A percentile compares a stretch with the other conserved stretches of the same genome.
Conservation (phyloP, 2,113 vertebrate species). For the Bubo scandiacus region DNA sequence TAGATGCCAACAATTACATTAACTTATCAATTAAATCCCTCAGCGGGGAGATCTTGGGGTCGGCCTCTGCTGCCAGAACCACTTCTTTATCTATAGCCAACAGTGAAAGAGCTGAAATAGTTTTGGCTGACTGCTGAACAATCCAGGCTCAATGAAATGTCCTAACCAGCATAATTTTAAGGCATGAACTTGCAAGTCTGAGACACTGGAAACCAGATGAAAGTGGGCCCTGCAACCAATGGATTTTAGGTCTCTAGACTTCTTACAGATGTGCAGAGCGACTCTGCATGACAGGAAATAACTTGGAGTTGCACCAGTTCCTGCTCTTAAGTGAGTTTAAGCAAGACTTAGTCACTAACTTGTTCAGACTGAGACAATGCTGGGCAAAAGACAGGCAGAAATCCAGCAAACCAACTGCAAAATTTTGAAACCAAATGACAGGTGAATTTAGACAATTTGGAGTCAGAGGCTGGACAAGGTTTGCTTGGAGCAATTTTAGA, state of each 20-base stretch:
- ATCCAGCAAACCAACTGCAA: neutral
- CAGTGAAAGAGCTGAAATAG: neutral
- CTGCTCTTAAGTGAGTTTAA: neutral
- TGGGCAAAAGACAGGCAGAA: neutral
- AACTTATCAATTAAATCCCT: constrained; percentile 34
- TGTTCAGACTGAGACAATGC: neutral
- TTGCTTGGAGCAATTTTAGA: constrained; percentile 10
- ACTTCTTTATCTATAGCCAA: neutral
- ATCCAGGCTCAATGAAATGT: neutral
- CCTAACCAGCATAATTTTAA: neutral
- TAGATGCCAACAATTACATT: constrained; percentile 40
- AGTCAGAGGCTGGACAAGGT: neutral
- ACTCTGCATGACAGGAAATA: neutral
- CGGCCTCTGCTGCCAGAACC: neutral
- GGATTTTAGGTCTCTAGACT: neutral
- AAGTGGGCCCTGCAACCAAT: neutral
- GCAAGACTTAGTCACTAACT: neutral
- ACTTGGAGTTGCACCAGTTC: neutral
- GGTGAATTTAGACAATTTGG: neutral
- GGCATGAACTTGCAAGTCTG: neutral
- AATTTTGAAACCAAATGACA: neutral
- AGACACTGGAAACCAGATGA: neutral
- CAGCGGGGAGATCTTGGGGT: neutral
- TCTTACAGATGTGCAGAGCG: neutral
- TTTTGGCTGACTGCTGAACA: neutral